Percentiles rank a stretch among this genome's conserved stretches.
Conservation (phyloP, 2,888 invertebrate species). For the Carpatolechia fugitivella region DNA sequence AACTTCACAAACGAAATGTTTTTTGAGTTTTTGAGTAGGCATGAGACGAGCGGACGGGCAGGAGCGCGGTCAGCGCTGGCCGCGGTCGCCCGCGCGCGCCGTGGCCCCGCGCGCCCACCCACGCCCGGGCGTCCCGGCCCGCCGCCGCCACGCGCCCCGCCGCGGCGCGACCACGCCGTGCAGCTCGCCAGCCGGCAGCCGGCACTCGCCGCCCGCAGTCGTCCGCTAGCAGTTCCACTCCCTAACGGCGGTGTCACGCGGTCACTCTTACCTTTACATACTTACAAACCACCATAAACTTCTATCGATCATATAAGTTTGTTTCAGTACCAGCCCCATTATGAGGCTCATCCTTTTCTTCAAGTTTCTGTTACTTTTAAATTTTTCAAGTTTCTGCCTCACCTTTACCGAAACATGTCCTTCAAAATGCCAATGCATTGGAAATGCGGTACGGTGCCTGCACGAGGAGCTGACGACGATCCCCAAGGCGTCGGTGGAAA, state of each 20-base stretch:
- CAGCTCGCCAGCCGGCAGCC: no score
- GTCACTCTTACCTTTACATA: no score
- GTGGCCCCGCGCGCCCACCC: no score
- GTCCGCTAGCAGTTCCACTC: constrained; percentile 22
- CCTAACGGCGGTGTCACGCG: constrained; percentile 20
- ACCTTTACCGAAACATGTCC: constrained; percentile 46
- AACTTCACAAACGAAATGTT: no score
- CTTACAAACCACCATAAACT: neutral
- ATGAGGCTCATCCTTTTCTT: constrained; percentile 23
- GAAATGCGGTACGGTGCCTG: constrained; percentile 53
- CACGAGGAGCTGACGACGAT: constrained; percentile 50
- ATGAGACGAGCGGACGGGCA: neutral
- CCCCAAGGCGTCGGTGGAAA: constrained; percentile 49
- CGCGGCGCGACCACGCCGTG: constrained; percentile 11
- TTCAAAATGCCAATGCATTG: constrained; percentile 52
- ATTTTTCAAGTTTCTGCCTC: constrained; percentile 28
- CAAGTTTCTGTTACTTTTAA: constrained; percentile 43
- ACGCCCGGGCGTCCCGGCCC: no score
- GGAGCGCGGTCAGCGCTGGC: no score
- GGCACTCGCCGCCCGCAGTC: constrained; percentile 34
- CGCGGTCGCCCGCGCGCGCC: neutral
- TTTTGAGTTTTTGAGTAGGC: no score
- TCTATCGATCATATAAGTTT: neutral
- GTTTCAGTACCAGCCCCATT: neutral
- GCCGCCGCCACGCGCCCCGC: no score